A percentile compares a stretch with the other conserved stretches of the same genome.
Evolutionary conservation across 1,140 invertebrate species (phyloP).

Genomic region (Palaemon carinicauda): DNA sequence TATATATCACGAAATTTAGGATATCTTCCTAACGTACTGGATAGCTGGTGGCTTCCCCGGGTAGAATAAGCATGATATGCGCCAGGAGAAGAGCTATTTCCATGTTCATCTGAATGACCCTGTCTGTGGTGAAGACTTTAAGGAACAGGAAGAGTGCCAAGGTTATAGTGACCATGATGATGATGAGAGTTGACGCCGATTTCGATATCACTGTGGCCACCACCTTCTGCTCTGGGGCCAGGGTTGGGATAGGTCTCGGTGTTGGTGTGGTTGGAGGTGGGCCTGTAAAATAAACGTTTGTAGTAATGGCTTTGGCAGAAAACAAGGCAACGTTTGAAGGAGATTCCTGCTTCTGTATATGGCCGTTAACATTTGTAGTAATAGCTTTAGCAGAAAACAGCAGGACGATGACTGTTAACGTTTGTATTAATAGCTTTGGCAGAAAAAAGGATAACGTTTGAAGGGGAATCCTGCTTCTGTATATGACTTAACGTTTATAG

Average conservation of each 20-base stretch:
- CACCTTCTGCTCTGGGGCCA: slow-evolving; percentile 59
- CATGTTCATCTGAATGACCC: slow-evolving; percentile 64
- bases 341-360: not conserved
- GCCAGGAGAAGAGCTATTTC: slow-evolving; percentile 62
- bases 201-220: slow-evolving; percentile 62
- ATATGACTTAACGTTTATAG: no score
- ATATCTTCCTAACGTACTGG: not conserved
- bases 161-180: slow-evolving; percentile 62
- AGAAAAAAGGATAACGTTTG: not conserved
- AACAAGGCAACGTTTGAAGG: not conserved
- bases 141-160: slow-evolving; percentile 61
- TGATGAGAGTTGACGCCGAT: slow-evolving; percentile 62
- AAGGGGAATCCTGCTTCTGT: not conserved
- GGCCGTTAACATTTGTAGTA: no score
- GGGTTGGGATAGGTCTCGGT: slow-evolving; percentile 62
- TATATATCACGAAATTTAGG: not conserved
- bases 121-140: slow-evolving; percentile 62
- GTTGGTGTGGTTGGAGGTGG: slow-evolving; percentile 61
- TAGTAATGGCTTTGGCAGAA: not conserved
- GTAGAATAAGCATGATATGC: slow-evolving; percentile 62
- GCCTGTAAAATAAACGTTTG: not conserved
- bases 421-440: not conserved
- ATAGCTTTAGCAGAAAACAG: not conserved
- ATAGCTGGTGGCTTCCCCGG: slow-evolving; percentile 33
- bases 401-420: no score